Evolutionary conservation across 2,797 vertebrate genomes (phyloP).

Genomic region (Sarcoramphus papa): DNA sequence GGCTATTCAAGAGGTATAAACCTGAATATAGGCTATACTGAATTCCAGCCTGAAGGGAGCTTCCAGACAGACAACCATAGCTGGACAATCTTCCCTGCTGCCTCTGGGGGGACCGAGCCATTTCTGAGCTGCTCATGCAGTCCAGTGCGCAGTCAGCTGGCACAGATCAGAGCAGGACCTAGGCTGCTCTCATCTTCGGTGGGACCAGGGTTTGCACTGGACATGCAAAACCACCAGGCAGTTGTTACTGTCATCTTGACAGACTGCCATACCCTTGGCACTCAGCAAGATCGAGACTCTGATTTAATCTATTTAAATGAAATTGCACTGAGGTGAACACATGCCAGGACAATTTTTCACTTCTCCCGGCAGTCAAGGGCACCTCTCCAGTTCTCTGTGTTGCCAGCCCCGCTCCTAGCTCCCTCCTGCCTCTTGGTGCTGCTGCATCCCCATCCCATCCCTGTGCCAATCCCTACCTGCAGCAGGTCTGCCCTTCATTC

Average conservation of each 20-base stretch:
- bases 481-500: neutral
- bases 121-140: neutral
- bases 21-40: neutral
- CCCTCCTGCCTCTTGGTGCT: neutral
- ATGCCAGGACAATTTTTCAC: neutral
- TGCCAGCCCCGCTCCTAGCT: neutral
- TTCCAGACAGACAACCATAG: neutral
- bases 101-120: neutral
- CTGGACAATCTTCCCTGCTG: neutral
- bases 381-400: neutral
- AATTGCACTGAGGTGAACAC: neutral
- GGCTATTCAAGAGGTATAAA: neutral
- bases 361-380: neutral
- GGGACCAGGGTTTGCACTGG: neutral
- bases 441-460: neutral
- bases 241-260: neutral
- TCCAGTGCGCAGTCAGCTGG: rapidly evolving
- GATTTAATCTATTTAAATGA: slow-evolving; percentile 20
- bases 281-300: neutral
- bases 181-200: neutral
- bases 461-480: neutral
- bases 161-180: neutral
- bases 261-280: neutral
- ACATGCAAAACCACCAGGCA: neutral
- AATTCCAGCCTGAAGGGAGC: neutral